Evolutionary conservation across 2,113 vertebrate species (phyloP).

Genomic region (Strix aluco): DNA sequence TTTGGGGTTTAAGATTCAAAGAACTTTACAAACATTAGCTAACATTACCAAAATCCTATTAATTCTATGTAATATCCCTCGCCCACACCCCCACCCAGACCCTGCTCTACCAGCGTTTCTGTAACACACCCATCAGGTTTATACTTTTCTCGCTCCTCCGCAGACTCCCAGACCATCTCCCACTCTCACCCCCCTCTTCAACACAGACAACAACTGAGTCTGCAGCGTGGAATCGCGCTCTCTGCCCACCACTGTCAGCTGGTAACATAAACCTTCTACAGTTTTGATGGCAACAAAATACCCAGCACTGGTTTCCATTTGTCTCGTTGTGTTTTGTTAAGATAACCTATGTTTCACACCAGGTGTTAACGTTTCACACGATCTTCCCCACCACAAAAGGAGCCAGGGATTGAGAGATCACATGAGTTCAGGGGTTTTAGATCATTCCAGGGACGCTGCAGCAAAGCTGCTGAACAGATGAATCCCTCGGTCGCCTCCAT

Average conservation of each 20-base stretch:
- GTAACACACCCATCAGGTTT: rapidly evolving
- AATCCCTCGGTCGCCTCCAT: background rate
- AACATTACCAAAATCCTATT: background rate
- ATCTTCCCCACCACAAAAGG: background rate
- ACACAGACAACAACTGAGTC: background rate
- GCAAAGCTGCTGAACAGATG: background rate
- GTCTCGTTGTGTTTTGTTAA: background rate
- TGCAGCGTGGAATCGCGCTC: background rate
- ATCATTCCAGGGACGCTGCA: rapidly evolving
- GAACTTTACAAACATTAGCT: background rate
- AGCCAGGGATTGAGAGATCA: background rate
- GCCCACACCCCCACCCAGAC: background rate
- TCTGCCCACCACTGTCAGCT: background rate
- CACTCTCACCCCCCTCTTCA: background rate
- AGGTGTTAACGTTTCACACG: background rate
- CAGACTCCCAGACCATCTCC: background rate
- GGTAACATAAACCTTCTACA: background rate
- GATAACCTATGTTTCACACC: background rate
- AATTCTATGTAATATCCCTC: background rate
- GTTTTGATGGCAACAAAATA: background rate
- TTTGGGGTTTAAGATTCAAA: background rate
- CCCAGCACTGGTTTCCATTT: background rate
- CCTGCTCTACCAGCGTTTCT: background rate
- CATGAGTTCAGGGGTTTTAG: background rate
- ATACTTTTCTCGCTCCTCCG: background rate